A percentile compares a stretch with the other conserved stretches of the same genome.
These are phyloP conservation scores for Hirtodrosophila trivittata DNA, from an alignment of 2,888 invertebrate genomes.

Conservation along the genomic window DNA sequence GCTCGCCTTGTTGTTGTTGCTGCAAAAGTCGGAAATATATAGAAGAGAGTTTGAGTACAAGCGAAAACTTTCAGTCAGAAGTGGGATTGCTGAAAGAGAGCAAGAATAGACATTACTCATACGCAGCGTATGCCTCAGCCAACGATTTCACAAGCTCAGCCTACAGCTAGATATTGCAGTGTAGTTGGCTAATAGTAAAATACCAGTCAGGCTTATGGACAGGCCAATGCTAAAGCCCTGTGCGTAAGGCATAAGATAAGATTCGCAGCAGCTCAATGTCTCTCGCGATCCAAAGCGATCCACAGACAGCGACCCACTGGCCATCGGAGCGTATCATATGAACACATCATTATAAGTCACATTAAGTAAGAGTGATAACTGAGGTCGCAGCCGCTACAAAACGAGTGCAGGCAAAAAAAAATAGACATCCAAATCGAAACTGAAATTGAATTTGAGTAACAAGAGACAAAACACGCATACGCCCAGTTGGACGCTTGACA, in stretches of 20 bases:
- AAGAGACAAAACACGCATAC: constrained; percentile 63
- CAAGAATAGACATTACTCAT: no score
- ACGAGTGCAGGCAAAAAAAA: constrained; percentile 30
- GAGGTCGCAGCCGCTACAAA: constrained; percentile 65
- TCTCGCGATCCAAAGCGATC: constrained; percentile 9
- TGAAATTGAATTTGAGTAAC: constrained; percentile 2
- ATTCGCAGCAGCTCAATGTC: constrained; percentile 27
- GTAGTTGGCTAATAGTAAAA: no score
- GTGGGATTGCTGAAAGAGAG: no score
- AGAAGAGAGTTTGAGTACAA: constrained; percentile 45
- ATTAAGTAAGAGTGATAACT: constrained; percentile 80
- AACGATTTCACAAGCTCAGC: background rate
- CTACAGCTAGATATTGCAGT: background rate
- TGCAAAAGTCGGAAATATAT: constrained; percentile 55
- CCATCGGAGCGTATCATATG: constrained; percentile 59
- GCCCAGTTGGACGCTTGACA: constrained; percentile 57
- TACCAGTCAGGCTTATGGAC: background rate
- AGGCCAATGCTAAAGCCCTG: constrained; percentile 2
- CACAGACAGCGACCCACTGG: constrained; percentile 35
- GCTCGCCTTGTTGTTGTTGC: constrained; percentile 68
- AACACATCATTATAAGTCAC: constrained; percentile 72
- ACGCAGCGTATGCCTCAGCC: no score
- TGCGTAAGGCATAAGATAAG: constrained; percentile 18
- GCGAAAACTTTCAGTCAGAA: constrained; percentile 58
- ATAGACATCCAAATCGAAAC: constrained; percentile 10